Base-by-base conservation (phyloP, 2,888 invertebrate species). In the Yponomeuta cagnagella region DNA sequence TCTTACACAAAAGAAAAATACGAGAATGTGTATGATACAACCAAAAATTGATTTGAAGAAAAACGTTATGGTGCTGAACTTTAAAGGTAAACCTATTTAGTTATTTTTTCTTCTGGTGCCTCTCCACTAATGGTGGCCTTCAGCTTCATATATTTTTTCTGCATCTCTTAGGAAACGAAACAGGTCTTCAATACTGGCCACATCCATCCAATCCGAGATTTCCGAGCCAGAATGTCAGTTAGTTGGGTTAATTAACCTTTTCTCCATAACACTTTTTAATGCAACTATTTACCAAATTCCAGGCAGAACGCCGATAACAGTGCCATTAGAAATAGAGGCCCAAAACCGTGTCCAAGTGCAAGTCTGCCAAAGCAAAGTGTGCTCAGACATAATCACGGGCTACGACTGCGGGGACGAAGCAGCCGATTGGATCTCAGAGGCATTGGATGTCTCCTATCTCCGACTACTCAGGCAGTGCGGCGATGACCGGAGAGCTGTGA, bases 1-100 rank as follows among this genome's bases (percentile, higher is more conserved):
- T 73, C 87, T 99, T 70, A 98, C 97, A 2, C 98, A 98, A 85
- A 98, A 99, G 86, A 94, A 96, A 73, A 95, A 95, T 77, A 93
- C 96, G 1, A 93, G 93, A 74, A 93, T 99, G 84, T 97, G 98
- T 82, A 88, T 96, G 74, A 94, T 99, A 70, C 92, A 87, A 75
- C 98, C 98, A 0, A 79, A 80, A 65, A 93, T 98, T 73, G 93
- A 96, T 85, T 82, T 94, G n/a, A 83, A 93, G 63, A 83, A 85
- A 5, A 88, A 92, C 69, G 74, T 83, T 3, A 85, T 97, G 78
- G 87, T 86, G 71, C 82, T 97, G 67, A 84, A 87, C 74, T 96
- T 93, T 81, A 93, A 94, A 85, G 94, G 95, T 95, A 23, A 23
- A 86, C 33, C 2, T 23, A 63, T 23, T 23, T 23, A 63, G n/a